Evolutionary conservation across 1,140 invertebrate genomes (phyloP).

Genomic region (Gonioctena quinquepunctata): DNA sequence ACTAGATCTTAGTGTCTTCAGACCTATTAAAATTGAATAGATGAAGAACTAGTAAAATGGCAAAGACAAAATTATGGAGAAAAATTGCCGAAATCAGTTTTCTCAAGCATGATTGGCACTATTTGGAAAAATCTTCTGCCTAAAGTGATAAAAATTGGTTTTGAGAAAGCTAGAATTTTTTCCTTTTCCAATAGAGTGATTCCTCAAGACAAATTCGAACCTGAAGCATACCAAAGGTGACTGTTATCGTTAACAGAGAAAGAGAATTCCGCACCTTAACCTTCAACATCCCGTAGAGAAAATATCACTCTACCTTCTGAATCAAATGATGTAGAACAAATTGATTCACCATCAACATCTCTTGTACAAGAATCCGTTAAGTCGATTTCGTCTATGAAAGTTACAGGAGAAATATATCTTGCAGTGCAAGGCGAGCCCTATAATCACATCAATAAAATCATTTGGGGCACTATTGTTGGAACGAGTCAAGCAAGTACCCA

Average conservation of each 20-base stretch:
- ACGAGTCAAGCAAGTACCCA: neutral
- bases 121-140: neutral
- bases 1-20: slow-evolving; percentile 43
- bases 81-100: slow-evolving; percentile 9
- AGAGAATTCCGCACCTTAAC: neutral
- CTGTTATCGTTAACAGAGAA: neutral
- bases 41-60: slow-evolving; percentile 17
- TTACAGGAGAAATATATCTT: neutral
- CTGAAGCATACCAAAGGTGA: neutral
- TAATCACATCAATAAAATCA: slow-evolving; percentile 10
- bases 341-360: slow-evolving; percentile 2
- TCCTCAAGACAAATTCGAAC: neutral
- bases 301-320: neutral
- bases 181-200: neutral
- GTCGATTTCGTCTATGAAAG: too few species aligned
- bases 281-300: neutral
- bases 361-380: neutral
- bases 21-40: slow-evolving; percentile 23
- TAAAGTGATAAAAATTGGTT: neutral
- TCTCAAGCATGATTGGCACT: neutral
- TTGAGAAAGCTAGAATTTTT: slow-evolving; percentile 10
- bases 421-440: neutral
- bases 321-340: neutral
- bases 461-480: slow-evolving; percentile 8
- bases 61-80: neutral